A percentile compares a stretch with the other conserved stretches of the same genome.
Conservation (phyloP, 1,140 invertebrate species). For the Oryctes rhinoceros region DNA sequence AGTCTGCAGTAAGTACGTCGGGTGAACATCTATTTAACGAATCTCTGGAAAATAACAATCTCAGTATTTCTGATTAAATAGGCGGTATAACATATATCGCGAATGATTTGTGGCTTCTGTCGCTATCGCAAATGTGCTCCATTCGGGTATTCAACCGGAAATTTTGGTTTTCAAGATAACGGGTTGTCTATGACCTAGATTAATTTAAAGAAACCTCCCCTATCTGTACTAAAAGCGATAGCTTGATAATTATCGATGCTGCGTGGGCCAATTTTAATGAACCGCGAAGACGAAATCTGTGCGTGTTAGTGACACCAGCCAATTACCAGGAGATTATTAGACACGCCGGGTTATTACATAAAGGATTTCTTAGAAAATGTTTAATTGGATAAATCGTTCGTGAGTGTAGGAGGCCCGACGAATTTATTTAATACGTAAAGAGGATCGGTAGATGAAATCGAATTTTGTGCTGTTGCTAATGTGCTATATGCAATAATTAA, state of each 20-base stretch:
- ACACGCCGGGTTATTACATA: neutral
- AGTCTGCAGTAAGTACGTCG: too few species aligned
- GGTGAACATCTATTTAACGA: too few species aligned
- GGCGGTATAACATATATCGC: too few species aligned
- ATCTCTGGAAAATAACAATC: too few species aligned
- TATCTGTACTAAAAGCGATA: neutral
- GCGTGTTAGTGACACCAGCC: slow-evolving; percentile 7
- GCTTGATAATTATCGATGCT: neutral
- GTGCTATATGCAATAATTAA: too few species aligned
- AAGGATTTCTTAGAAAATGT: neutral
- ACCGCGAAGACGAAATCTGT: neutral
- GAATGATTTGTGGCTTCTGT: too few species aligned
- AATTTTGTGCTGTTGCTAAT: too few species aligned
- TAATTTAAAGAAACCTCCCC: neutral
- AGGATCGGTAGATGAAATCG: too few species aligned
- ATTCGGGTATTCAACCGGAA: neutral
- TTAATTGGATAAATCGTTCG: neutral
- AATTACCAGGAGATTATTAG: neutral
- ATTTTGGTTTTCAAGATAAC: neutral
- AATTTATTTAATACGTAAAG: too few species aligned
- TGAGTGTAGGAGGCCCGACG: neutral
- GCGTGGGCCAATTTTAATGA: neutral
- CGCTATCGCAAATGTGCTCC: too few species aligned
- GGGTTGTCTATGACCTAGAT: neutral
- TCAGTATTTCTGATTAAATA: too few species aligned